Evolutionary conservation across 2,797 vertebrate species (phyloP).

Genomic region (Etheostoma nigrum): DNA sequence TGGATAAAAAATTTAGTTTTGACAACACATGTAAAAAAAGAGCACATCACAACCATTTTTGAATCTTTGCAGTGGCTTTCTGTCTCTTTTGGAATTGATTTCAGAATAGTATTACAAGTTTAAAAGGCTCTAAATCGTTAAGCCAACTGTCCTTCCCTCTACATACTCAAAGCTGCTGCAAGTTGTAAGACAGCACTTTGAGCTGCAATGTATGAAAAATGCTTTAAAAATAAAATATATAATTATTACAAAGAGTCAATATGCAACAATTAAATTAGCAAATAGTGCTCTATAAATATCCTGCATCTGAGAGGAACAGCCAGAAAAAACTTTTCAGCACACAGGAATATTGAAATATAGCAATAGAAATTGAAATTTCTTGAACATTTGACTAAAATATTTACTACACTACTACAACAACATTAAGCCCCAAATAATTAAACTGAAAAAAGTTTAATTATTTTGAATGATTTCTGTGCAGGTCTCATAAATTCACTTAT

Average conservation of each 20-base stretch:
- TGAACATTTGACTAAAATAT: constrained; percentile 24
- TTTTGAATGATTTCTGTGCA: constrained; percentile 14
- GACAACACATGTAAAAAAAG: background rate
- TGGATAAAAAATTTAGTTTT: background rate
- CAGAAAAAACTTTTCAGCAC: constrained; percentile 20
- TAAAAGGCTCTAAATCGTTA: background rate
- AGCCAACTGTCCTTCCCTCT: background rate
- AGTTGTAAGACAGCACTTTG: background rate
- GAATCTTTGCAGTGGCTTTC: background rate
- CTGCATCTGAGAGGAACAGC: background rate
- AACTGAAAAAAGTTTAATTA: background rate
- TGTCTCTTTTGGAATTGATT: background rate
- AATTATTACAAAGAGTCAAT: background rate
- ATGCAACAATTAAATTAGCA: constrained; percentile 11
- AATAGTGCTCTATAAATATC: background rate
- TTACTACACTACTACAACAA: constrained; percentile 3
- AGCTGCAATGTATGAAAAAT: background rate
- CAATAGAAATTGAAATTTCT: background rate
- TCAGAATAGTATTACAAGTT: background rate
- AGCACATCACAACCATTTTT: background rate
- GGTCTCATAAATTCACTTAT: constrained; percentile 5
- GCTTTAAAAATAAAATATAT: background rate
- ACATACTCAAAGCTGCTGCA: background rate
- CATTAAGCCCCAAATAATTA: constrained; percentile 4
- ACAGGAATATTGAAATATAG: constrained; percentile 13